Conservation (phyloP, 1,140 invertebrate species). For the Gyrodactylus bullatarudis region DNA sequence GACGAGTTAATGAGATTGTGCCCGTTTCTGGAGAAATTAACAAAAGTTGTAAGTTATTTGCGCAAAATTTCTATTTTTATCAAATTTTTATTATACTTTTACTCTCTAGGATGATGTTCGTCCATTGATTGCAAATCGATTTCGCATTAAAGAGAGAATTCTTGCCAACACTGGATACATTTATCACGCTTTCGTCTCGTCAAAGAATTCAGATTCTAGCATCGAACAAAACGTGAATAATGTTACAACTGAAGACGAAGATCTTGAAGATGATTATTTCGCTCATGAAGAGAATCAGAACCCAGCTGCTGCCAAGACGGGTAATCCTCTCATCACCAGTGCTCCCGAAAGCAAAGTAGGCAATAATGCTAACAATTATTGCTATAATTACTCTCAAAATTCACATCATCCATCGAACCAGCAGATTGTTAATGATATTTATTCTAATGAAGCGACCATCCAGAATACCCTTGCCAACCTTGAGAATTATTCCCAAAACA, state of each 20-base stretch:
- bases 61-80: neutral
- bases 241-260: neutral
- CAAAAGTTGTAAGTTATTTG: slow-evolving; percentile 16
- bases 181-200: neutral
- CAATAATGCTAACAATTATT: too few species aligned
- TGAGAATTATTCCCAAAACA: neutral
- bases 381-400: too few species aligned
- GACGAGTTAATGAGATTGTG: slow-evolving; percentile 57
- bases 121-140: neutral
- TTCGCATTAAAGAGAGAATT: neutral
- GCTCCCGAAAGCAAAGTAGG: neutral
- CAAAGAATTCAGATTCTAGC: neutral
- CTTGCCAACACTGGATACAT: neutral
- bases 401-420: too few species aligned
- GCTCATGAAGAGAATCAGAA: neutral
- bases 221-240: neutral
- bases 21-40: slow-evolving; percentile 59
- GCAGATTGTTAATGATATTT: too few species aligned
- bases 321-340: neutral
- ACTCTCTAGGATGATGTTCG: neutral
- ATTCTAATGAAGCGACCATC: neutral
- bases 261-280: neutral
- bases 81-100: neutral
- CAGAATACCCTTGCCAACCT: neutral
- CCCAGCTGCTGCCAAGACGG: neutral